A percentile compares a stretch with the other conserved stretches of the same genome.
Evolutionary conservation across 2,888 invertebrate genomes (phyloP).

Genomic region (Zygogramma bicolorata): DNA sequence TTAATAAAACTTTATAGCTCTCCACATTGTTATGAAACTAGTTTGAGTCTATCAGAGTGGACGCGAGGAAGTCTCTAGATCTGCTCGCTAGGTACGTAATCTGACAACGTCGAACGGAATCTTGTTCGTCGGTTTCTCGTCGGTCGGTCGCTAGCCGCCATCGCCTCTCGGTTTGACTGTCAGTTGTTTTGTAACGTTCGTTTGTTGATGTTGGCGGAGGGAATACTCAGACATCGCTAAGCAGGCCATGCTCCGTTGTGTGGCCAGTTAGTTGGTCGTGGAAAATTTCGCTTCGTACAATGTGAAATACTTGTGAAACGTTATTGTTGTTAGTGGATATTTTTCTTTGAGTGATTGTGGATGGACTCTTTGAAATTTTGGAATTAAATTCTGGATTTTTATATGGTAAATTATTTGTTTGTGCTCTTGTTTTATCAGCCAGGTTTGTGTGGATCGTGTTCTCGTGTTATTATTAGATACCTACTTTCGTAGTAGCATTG

Average conservation of each 20-base stretch:
- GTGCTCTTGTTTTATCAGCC: background rate
- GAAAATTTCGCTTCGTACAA: constrained; percentile 33
- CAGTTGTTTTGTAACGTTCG: constrained; percentile 39
- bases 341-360: constrained; percentile 32
- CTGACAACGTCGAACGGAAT: constrained; percentile 20
- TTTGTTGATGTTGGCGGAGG: constrained; percentile 21
- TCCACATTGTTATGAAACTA: too few species aligned
- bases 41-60: too few species aligned
- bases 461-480: constrained; percentile 15
- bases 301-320: constrained; percentile 31
- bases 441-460: constrained; percentile 23
- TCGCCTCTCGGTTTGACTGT: constrained; percentile 26
- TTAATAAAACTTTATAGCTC: too few species aligned
- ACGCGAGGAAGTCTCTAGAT: background rate
- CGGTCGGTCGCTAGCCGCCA: constrained; percentile 19
- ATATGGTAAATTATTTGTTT: background rate
- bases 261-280: constrained; percentile 34
- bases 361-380: constrained; percentile 20
- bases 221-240: constrained; percentile 36
- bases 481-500: background rate
- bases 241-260: constrained; percentile 40
- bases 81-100: background rate
- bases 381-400: background rate
- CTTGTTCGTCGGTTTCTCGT: constrained; percentile 24
- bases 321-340: constrained; percentile 21